Percentiles rank a stretch among this genome's conserved stretches.
phyloP scores from a whole-genome alignment of 2,113 vertebrate species.

The Erythrocebus patas region DNA sequence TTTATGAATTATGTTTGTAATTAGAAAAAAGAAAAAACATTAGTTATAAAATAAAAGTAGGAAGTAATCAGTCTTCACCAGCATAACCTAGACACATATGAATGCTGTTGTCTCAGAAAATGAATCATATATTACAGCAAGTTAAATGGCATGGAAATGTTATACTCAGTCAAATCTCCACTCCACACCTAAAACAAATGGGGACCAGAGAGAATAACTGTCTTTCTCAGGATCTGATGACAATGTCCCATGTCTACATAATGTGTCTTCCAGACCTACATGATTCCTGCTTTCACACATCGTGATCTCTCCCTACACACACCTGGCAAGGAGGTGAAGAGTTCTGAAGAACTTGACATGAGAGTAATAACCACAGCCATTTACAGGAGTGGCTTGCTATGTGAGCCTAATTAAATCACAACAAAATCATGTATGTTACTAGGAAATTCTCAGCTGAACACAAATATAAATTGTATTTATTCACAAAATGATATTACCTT shows the following conservation, averaged over 20 bases:
- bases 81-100: neutral
- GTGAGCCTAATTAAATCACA: neutral
- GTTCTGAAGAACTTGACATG: neutral
- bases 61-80: neutral
- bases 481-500: neutral
- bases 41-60: neutral
- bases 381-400: neutral
- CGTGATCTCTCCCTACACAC: neutral
- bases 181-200: neutral
- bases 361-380: neutral
- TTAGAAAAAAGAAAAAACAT: neutral
- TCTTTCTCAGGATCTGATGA: neutral
- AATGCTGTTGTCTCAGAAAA: neutral
- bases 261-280: neutral
- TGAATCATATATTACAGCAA: neutral
- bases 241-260: neutral
- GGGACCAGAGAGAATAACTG: neutral
- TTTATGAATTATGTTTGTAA: neutral
- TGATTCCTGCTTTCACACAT: neutral
- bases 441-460: neutral
- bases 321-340: neutral
- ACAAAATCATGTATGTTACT: neutral
- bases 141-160: neutral
- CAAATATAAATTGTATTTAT: neutral
- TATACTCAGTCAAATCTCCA: neutral